Conservation (phyloP, 2,113 vertebrate genomes). For the Phycodurus eques region DNA sequence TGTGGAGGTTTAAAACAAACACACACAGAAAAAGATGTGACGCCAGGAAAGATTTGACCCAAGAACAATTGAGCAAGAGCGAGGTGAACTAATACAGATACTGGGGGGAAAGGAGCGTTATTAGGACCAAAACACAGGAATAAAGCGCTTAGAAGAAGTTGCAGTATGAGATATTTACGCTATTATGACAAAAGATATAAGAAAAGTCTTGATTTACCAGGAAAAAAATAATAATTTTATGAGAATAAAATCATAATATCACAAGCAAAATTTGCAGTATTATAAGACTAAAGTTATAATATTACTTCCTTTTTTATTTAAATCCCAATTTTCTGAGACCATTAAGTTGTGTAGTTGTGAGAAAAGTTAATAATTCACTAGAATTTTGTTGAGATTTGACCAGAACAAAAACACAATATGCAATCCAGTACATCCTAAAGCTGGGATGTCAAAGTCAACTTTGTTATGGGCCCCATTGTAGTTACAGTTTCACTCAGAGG, state of each 20-base stretch:
- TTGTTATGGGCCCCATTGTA: no score
- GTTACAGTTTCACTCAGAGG: no score
- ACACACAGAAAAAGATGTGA: slow-evolving; percentile 23
- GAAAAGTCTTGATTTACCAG: not conserved
- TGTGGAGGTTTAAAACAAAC: slow-evolving; percentile 30
- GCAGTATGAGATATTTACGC: not conserved
- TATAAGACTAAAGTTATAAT: not conserved
- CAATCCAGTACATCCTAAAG: not conserved
- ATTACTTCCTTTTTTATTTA: no score
- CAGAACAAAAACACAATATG: not conserved
- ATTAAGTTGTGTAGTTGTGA: not conserved
- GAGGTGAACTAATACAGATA: slow-evolving; percentile 1
- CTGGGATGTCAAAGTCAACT: no score
- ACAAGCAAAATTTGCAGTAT: not conserved
- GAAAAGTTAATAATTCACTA: no score
- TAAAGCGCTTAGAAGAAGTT: not conserved
- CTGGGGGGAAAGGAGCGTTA: not conserved
- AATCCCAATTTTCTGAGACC: no score
- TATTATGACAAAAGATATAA: not conserved
- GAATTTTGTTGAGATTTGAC: not conserved
- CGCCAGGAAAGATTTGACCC: slow-evolving; percentile 25
- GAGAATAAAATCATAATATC: not conserved
- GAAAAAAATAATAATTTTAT: not conserved
- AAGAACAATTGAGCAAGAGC: slow-evolving; percentile 46
- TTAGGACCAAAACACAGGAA: not conserved